Base-by-base conservation (phyloP, 2,888 invertebrate species). In the Neelides folsomi region DNA sequence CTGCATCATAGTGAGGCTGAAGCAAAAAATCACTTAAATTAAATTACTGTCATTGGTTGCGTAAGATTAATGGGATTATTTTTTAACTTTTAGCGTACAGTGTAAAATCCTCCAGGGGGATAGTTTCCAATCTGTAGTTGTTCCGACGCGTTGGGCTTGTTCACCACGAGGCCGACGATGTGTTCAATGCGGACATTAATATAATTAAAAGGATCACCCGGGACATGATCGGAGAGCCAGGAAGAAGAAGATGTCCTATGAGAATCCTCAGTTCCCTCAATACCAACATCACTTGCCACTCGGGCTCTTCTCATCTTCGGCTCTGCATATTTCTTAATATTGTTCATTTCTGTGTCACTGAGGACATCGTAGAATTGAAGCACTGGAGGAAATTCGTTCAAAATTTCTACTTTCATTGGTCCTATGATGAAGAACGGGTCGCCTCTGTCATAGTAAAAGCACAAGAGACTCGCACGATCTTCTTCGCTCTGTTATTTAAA, bases 31-130 rank as follows among this genome's bases (percentile, higher is more conserved):
- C 3, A 7, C 4, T 27, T 27, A 27, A n/a, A 27, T 27, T 7
- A 27, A 27, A 27, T 27, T 27, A 27, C 27, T 27, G 27, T 27
- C 27, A 27, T 27, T 27, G 27, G 27, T 27, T 27, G 27, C 27
- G 27, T 27, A 27, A 27, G 27, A 27, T 27, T 27, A 27, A 27
- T 27, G 7, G 27, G 7, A 27, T 27, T 27, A 27, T 27, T 27
- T 27, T 27, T 27, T 27, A 27, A 27, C 3, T 27, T 27, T 27
- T 27, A 27, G 27, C 27, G 3, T 27, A 27, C 27, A 27, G 27
- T 68, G 62, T 72, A 73, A 55, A 72, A 72, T 4, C 72, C 72
- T 20, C 72, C 73, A 34, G 72, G 65, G 3, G 72, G 71, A 65
- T 72, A 73, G 56, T 72, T 71, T 20, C 70, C 71, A 41, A 73